These are phyloP conservation scores for Lymantria monacha DNA, from an alignment of 2,888 invertebrate species.

Conservation along the genomic window DNA sequence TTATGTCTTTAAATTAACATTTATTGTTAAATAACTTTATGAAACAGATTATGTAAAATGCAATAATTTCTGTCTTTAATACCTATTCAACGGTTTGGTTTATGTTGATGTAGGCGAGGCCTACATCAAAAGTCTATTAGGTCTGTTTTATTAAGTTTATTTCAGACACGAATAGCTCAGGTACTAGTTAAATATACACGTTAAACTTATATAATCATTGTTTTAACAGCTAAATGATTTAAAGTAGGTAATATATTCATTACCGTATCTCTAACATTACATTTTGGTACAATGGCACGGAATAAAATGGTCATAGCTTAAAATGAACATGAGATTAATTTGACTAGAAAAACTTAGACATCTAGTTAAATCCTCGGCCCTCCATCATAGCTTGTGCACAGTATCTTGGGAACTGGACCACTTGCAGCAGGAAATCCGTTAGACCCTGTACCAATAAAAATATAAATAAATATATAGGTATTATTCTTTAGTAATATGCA, in stretches of 20 bases:
- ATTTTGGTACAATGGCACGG: constrained; percentile 8
- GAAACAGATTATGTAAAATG: no score
- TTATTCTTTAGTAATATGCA: no score
- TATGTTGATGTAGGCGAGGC: neutral
- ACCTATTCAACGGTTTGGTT: neutral
- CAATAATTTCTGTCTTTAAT: no score
- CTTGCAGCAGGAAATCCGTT: constrained; percentile 85
- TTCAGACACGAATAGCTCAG: neutral
- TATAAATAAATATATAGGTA: neutral
- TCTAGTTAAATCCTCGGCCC: constrained; percentile 72
- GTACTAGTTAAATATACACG: neutral
- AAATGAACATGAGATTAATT: neutral
- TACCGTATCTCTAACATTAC: neutral
- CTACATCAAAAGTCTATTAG: no score
- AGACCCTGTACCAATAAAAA: constrained; percentile 80
- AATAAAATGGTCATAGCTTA: neutral
- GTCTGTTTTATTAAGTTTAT: neutral
- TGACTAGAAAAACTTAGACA: constrained; percentile 26
- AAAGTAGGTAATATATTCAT: neutral
- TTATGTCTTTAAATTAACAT: no score
- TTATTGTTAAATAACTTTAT: no score
- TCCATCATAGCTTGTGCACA: constrained; percentile 88
- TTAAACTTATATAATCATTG: no score
- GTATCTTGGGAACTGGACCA: constrained; percentile 87
- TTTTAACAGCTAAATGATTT: no score